Percentiles rank a stretch among this genome's conserved stretches.
Conservation (phyloP, 1,140 invertebrate species). For the Neodiprion fabricii region DNA sequence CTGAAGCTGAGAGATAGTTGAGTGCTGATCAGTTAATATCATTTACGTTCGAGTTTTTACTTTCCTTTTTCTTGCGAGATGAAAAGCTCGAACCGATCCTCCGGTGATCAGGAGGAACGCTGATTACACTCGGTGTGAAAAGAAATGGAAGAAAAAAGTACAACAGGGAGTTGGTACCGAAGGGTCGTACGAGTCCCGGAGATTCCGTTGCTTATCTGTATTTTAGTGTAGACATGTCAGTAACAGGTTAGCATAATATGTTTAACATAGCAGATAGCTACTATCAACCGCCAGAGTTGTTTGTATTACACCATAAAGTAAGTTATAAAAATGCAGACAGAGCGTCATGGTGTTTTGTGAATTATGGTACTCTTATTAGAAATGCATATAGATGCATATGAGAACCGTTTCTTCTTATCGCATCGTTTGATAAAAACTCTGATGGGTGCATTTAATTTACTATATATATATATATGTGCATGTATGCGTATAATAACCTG, state of each 20-base stretch:
- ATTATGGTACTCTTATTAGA: conserved; percentile 54
- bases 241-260: conserved; percentile 51
- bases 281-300: conserved; percentile 54
- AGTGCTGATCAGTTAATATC: neutral
- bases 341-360: conserved; percentile 50
- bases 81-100: neutral
- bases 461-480: neutral
- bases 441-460: conserved; percentile 1
- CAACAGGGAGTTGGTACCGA: neutral
- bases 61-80: too few relatives aligned
- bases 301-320: conserved; percentile 55
- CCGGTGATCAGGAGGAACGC: neutral
- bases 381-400: conserved; percentile 38
- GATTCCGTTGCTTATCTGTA: conserved; percentile 50
- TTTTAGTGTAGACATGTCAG: conserved; percentile 43
- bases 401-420: conserved; percentile 3
- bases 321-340: conserved; percentile 56
- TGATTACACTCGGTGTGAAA: neutral
- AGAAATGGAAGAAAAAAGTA: neutral
- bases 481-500: too few relatives aligned
- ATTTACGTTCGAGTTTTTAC: neutral
- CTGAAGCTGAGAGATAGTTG: neutral
- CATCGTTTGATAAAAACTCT: conserved; percentile 1
- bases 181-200: neutral
- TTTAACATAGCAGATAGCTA: conserved; percentile 59